A percentile compares a stretch with the other conserved stretches of the same genome.
Conservation (phyloP, 2,888 invertebrate species). For the Tridacna crocea region DNA sequence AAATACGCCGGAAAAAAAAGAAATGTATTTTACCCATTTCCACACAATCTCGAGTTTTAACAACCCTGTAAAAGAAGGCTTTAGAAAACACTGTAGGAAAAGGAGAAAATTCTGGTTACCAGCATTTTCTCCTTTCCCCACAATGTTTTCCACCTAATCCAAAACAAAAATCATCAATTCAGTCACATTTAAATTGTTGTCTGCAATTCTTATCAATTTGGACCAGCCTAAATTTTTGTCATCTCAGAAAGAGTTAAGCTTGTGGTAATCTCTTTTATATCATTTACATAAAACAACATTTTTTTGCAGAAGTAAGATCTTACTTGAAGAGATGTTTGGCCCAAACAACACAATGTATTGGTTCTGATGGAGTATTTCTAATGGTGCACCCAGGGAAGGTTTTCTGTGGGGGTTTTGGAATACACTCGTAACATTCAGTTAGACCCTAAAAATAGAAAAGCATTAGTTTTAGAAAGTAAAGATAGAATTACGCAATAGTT, state of each 20-base stretch:
- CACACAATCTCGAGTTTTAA: too few relatives aligned
- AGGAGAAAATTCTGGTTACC: neutral
- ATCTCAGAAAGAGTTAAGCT: neutral
- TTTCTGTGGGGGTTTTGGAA: constrained; percentile 95
- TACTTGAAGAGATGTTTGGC: constrained; percentile 99
- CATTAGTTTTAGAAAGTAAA: too few relatives aligned
- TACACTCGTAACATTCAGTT: constrained; percentile 99
- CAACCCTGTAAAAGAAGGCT: too few relatives aligned
- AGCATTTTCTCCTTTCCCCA: neutral
- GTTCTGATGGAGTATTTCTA: constrained; percentile 99
- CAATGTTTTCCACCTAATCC: neutral
- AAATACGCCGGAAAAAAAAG: too few relatives aligned
- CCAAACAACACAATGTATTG: constrained; percentile 99
- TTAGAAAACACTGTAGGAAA: neutral
- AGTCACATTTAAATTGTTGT: too few relatives aligned
- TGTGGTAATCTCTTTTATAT: neutral
- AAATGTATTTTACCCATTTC: too few relatives aligned
- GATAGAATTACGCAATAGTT: too few relatives aligned
- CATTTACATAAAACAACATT: neutral
- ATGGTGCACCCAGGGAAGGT: constrained; percentile 99
- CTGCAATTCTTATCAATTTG: too few relatives aligned
- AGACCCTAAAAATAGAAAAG: constrained; percentile 84
- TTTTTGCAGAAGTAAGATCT: constrained; percentile 81
- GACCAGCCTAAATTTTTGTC: too few relatives aligned
- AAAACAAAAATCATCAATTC: too few relatives aligned